Evolutionary conservation across 2,888 invertebrate species (phyloP), one percentile per base, ranked within the genome.

Genomic region (Adelphocoris suturalis): DNA sequence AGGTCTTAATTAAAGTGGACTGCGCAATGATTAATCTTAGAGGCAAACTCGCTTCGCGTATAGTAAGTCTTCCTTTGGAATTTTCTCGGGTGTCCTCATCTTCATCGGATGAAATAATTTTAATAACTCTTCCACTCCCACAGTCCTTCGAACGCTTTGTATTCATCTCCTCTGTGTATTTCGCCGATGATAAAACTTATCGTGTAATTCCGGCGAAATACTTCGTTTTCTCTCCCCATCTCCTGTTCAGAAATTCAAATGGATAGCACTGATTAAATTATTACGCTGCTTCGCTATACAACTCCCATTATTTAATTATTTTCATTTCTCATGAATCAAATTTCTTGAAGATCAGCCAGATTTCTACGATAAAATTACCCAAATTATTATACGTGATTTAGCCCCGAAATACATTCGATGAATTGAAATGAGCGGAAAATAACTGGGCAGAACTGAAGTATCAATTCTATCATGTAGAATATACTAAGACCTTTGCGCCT

Each of bases 1-100:
- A 68, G 52, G 88, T 78, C 88, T 88, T 88, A 88, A 88, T 88
- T 88, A 88, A 88, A 88, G 52, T 78, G 78, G 88, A 88, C 88
- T 78, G 52, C 78, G 78, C 76, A 19, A 55, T 88, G 88, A 88
- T 88, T 88, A 88, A 88, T 88, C 88, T 88, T 78, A 52, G 80
- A 80, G 75, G 3, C 7, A 86, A 80, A 5, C 88, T 75, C 86
- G 12, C 85, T 61, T 57, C 16, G 37, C n/a, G 27, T 75, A 68
- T 86, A 37, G 85, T 68, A 76, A 76, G 86, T 86, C 87, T 87
- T 87, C 87, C 76, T 47, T 76, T 28, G 61, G 88, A 28, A 80
- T 88, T 52, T 48, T 88, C 88, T 37, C 23, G 52, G 68, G 27
- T 52, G 16, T 48, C 23, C 27, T 27, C 48, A 47, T 13, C 52